phyloP scores from a whole-genome alignment of 2,888 invertebrate genomes.

The Oscheius sp. region DNA sequence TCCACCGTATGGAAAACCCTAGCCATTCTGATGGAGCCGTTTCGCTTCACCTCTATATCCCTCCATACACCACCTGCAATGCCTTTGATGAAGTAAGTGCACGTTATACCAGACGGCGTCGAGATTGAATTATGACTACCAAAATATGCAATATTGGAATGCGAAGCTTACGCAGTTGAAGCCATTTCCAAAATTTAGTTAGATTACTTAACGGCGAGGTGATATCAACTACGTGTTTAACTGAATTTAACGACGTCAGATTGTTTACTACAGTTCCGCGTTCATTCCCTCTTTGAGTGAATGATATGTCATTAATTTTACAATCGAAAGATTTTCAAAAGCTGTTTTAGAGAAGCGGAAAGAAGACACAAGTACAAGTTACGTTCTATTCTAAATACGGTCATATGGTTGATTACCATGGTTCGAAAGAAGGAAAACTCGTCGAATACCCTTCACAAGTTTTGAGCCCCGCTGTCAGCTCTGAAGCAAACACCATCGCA shows the following conservation, averaged over 20 bases:
- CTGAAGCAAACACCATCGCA: neutral
- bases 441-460: slow-evolving; percentile 2
- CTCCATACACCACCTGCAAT: slow-evolving; percentile 86
- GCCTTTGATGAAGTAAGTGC: slow-evolving; percentile 84
- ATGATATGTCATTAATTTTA: neutral
- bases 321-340: neutral
- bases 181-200: too few relatives aligned
- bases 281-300: too few relatives aligned
- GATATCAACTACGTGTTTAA: neutral
- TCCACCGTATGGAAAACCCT: slow-evolving; percentile 93
- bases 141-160: too few relatives aligned
- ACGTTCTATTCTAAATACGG: slow-evolving; percentile 68
- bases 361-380: slow-evolving; percentile 50
- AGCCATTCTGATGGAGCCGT: slow-evolving; percentile 88
- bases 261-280: neutral
- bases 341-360: slow-evolving; percentile 48
- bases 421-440: slow-evolving; percentile 39
- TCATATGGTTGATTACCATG: slow-evolving; percentile 56
- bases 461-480: neutral
- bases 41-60: slow-evolving; percentile 92
- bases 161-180: too few relatives aligned
- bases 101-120: neutral
- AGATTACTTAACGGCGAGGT: neutral
- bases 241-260: slow-evolving; percentile 1
- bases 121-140: neutral